These are phyloP conservation scores for Cladopsammia gracilis DNA, from an alignment of 64 coral and sea anemone genomes.

Conservation along the genomic window DNA sequence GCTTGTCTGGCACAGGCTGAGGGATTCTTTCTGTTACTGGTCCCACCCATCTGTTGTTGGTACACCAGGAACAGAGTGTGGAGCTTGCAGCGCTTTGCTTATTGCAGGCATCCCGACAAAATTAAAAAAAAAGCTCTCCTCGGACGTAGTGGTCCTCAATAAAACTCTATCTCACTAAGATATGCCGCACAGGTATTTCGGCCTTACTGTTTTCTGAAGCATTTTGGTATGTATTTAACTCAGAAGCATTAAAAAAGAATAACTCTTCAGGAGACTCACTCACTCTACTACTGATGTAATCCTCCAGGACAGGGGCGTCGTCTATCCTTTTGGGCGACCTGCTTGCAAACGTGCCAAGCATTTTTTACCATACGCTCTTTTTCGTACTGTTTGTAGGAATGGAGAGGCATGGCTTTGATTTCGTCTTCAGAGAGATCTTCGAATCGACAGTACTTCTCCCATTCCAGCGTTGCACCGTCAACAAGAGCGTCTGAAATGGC, in stretches of 20 bases:
- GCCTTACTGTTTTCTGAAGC: not conserved
- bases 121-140: slow-evolving; percentile 12
- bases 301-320: slow-evolving; percentile 14
- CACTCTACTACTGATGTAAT: slow-evolving; percentile 13
- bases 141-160: slow-evolving; percentile 3
- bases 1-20: slow-evolving; percentile 56
- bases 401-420: slow-evolving; percentile 24
- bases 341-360: slow-evolving; percentile 6
- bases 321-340: slow-evolving; percentile 19
- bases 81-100: slow-evolving; percentile 8
- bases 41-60: slow-evolving; percentile 50
- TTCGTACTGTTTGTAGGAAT: slow-evolving; percentile 2
- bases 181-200: not conserved
- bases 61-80: slow-evolving; percentile 52
- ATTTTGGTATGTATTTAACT: not conserved
- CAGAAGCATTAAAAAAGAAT: slow-evolving; percentile 1
- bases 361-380: slow-evolving; percentile 29
- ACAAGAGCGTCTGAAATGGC: slow-evolving; percentile 38
- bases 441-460: slow-evolving; percentile 17
- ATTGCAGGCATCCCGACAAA: slow-evolving; percentile 42
- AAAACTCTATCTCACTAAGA: not conserved
- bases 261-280: not conserved
- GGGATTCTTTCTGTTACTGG: too few species aligned
- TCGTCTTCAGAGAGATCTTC: slow-evolving; percentile 39
- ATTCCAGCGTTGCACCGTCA: slow-evolving; percentile 32